phyloP scores from a whole-genome alignment of 1,140 invertebrate species.

The Episyrphus balteatus region DNA sequence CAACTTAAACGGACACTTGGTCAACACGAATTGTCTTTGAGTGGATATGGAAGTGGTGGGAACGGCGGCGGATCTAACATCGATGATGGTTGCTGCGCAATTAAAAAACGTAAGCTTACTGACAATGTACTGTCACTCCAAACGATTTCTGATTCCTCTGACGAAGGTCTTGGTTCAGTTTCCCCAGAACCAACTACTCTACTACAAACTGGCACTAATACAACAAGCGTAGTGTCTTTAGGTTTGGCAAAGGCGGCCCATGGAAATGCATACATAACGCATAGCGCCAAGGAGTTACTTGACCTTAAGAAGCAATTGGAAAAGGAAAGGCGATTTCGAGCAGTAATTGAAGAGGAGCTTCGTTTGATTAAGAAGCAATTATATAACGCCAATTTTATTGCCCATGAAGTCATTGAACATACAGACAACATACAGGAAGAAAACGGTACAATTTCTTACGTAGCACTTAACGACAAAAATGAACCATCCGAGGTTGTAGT shows the following conservation, averaged over 20 bases:
- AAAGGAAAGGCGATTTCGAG: slow-evolving; percentile 62
- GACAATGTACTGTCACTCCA: slow-evolving; percentile 47
- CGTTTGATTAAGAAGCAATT: slow-evolving; percentile 56
- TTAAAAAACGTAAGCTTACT: slow-evolving; percentile 65
- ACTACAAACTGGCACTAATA: slow-evolving; percentile 40
- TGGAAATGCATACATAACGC: slow-evolving; percentile 21
- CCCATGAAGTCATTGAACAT: slow-evolving; percentile 47
- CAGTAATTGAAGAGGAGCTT: slow-evolving; percentile 66
- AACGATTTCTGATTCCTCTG: slow-evolving; percentile 50
- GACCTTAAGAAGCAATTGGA: slow-evolving; percentile 76
- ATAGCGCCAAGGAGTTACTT: slow-evolving; percentile 49
- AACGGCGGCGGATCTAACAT: slow-evolving; percentile 11
- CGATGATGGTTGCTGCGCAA: slow-evolving; percentile 16
- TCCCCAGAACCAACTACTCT: slow-evolving; percentile 60
- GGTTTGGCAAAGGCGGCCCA: background rate
- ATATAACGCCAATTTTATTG: slow-evolving; percentile 39
- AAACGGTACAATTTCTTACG: slow-evolving; percentile 28
- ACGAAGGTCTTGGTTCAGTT: slow-evolving; percentile 56
- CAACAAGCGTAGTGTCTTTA: background rate
- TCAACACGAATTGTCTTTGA: slow-evolving; percentile 51
- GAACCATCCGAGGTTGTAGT: slow-evolving; percentile 35
- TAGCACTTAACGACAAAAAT: slow-evolving; percentile 33
- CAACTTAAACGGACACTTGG: slow-evolving; percentile 75
- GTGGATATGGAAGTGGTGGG: slow-evolving; percentile 10
- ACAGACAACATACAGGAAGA: slow-evolving; percentile 41